Conservation (phyloP, 2,113 vertebrate genomes). For the Petromus typicus region DNA sequence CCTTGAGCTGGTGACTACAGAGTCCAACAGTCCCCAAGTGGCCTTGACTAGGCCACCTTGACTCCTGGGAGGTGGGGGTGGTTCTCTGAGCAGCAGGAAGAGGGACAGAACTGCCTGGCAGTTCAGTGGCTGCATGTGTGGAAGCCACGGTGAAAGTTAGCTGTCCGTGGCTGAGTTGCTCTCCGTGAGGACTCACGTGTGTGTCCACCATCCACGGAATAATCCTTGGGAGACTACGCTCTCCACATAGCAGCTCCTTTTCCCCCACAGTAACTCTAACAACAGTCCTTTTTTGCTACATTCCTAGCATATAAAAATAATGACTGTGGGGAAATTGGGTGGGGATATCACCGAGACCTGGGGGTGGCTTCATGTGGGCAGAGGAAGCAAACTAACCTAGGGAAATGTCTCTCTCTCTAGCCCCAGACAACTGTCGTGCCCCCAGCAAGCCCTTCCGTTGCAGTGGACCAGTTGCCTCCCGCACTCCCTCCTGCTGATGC, state of each 20-base stretch:
- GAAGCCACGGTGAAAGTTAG: not conserved
- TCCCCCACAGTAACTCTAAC: not conserved
- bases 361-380: not conserved
- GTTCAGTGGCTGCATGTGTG: not conserved
- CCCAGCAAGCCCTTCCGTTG: constrained; percentile 53
- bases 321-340: not conserved
- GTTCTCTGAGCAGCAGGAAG: not conserved
- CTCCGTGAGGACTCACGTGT: not conserved
- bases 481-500: accelerated
- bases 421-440: not conserved
- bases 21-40: not conserved
- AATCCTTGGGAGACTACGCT: not conserved
- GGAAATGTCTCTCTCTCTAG: constrained; percentile 73
- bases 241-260: not conserved
- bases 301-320: constrained; percentile 5
- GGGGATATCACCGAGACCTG: not conserved
- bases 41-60: not conserved
- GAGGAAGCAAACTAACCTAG: not conserved
- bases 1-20: not conserved
- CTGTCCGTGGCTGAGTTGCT: not conserved
- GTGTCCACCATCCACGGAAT: not conserved
- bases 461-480: not conserved
- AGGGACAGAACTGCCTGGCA: not conserved
- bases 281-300: not conserved
- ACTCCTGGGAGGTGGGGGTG: not conserved